A percentile compares a stretch with the other conserved stretches of the same genome.
Evolutionary conservation across 1,140 invertebrate genomes (phyloP).

Genomic region (Pararge aegeria): DNA sequence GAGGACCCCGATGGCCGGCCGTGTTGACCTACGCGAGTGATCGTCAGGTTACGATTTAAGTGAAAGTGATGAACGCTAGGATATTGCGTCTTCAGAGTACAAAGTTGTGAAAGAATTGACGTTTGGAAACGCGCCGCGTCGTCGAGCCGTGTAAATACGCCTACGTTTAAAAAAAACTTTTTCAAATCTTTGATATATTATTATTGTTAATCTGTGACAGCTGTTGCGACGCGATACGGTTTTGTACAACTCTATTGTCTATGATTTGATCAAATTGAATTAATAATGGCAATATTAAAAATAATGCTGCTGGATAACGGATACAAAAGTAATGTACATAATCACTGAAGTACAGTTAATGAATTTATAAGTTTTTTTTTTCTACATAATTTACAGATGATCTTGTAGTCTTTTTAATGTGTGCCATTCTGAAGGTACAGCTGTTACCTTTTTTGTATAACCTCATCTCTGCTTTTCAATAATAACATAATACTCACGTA

Average conservation of each 20-base stretch:
- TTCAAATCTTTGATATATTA: conserved; percentile 13
- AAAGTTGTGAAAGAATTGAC: conserved; percentile 40
- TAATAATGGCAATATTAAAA: conserved; percentile 1
- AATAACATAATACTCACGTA: conserved; percentile 74
- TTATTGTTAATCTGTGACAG: conserved; percentile 11
- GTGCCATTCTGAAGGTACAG: conserved; percentile 71
- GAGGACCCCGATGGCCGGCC: conserved; percentile 48
- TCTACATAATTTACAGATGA: conserved; percentile 57
- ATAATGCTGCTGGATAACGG: conserved; percentile 8
- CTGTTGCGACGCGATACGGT: not conserved
- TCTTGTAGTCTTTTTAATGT: conserved; percentile 59
- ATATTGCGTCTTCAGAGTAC: conserved; percentile 57
- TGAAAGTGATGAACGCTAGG: conserved; percentile 55
- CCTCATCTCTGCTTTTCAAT: conserved; percentile 71
- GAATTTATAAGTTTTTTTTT: conserved; percentile 56
- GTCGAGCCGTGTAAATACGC: conserved; percentile 15
- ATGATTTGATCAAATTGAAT: not conserved
- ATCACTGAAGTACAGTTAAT: conserved; percentile 69
- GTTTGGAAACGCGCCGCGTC: conserved; percentile 11
- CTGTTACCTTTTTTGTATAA: conserved; percentile 66
- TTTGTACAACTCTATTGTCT: conserved; percentile 4
- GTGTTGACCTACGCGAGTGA: conserved; percentile 65
- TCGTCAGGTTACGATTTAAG: conserved; percentile 33
- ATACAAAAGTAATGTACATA: conserved; percentile 56
- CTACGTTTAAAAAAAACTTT: conserved; percentile 17